Conservation (phyloP, 2,797 vertebrate genomes). For the Manis pentadactyla region DNA sequence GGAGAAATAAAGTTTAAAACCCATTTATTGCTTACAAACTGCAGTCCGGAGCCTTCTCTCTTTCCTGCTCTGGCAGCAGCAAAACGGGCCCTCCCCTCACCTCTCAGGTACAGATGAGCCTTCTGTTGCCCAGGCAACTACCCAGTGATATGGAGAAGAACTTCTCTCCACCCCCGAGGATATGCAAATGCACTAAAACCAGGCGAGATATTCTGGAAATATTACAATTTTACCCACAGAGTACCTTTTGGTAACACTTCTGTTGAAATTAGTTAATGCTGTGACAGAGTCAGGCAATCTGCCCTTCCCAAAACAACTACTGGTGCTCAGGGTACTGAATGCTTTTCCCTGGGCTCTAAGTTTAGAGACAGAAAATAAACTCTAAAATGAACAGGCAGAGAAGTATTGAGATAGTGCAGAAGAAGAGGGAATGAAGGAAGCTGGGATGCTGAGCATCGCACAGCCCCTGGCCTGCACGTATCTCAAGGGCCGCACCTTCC, state of each 20-base stretch:
- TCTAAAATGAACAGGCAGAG: slow-evolving; percentile 31
- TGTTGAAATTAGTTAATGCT: neutral
- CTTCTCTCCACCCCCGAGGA: no score
- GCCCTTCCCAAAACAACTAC: neutral
- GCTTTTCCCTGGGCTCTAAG: neutral
- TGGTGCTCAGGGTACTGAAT: neutral
- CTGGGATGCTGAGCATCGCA: neutral
- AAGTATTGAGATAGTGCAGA: neutral
- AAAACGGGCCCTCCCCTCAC: no score
- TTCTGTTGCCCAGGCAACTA: no score
- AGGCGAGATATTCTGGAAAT: no score
- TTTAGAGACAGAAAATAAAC: slow-evolving; percentile 18
- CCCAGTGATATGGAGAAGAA: no score
- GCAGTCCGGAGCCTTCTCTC: no score
- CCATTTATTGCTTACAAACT: no score
- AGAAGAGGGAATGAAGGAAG: neutral
- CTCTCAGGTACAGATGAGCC: no score
- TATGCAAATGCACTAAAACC: no score
- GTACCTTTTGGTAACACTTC: neutral
- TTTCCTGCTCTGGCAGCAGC: no score
- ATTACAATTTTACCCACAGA: no score
- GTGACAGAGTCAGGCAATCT: neutral
- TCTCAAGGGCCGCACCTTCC: neutral
- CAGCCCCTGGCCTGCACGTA: neutral
- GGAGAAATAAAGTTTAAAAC: no score